A percentile compares a stretch with the other conserved stretches of the same genome.
Evolutionary conservation across 2,113 vertebrate genomes (phyloP).

Genomic region (Vidua chalybeata): DNA sequence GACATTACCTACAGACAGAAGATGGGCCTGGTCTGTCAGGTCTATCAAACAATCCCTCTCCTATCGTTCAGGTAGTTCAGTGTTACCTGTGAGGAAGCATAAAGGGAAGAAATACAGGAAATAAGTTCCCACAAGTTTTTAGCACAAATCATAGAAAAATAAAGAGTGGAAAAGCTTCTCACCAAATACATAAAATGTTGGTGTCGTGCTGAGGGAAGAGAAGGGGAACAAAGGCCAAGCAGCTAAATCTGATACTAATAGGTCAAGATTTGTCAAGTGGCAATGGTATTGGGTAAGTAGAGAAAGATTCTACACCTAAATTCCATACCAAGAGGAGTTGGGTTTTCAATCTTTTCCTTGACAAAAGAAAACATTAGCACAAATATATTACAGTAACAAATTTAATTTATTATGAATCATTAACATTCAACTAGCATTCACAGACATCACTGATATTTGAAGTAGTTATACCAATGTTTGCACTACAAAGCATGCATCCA

Average conservation of each 20-base stretch:
- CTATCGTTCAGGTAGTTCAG: accelerated
- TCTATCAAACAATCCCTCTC: not conserved
- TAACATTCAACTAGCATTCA: not conserved
- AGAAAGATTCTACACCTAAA: not conserved
- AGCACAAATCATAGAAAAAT: not conserved
- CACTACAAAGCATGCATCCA: not conserved
- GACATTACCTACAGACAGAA: not conserved
- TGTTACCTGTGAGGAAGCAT: not conserved
- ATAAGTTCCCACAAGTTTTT: not conserved
- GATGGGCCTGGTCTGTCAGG: not conserved
- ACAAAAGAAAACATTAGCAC: not conserved
- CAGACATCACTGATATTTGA: not conserved
- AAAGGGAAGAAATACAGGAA: not conserved
- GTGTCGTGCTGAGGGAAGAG: not conserved
- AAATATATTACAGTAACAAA: not conserved
- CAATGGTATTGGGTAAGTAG: not conserved
- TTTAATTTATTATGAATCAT: not conserved
- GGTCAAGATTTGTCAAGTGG: not conserved
- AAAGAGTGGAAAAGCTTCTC: not conserved
- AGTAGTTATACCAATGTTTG: not conserved
- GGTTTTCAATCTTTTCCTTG: not conserved
- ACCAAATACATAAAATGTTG: not conserved
- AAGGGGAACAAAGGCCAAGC: not conserved
- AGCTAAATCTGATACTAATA: not conserved
- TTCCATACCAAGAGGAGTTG: not conserved